These are phyloP conservation scores for Conchocele bisecta DNA, from an alignment of 2,888 invertebrate genomes.

Conservation along the genomic window DNA sequence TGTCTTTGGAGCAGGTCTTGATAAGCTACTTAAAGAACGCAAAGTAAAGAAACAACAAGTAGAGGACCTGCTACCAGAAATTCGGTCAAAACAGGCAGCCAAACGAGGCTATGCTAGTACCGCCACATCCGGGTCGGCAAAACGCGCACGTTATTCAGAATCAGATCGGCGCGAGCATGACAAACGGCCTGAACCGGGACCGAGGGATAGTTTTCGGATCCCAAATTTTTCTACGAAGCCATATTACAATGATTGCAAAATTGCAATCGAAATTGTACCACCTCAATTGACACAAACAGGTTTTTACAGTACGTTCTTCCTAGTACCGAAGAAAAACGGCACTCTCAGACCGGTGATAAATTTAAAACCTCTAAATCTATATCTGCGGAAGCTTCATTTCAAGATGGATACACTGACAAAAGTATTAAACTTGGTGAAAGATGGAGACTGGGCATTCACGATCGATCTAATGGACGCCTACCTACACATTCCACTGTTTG, in stretches of 20 bases:
- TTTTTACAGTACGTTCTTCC: slow-evolving; percentile 43
- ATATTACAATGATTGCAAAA: slow-evolving; percentile 31
- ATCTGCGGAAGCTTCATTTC: slow-evolving; percentile 36
- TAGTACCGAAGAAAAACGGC: slow-evolving; percentile 34
- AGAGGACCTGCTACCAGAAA: too few relatives aligned
- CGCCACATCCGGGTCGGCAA: too few relatives aligned
- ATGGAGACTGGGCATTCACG: slow-evolving; percentile 34
- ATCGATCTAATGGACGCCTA: slow-evolving; percentile 31
- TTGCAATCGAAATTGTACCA: slow-evolving; percentile 21
- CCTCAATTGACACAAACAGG: slow-evolving; percentile 12
- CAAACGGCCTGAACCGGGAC: too few relatives aligned
- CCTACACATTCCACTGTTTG: slow-evolving; percentile 28
- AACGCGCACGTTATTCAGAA: too few relatives aligned
- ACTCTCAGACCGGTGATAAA: slow-evolving; percentile 42
- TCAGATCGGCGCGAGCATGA: too few relatives aligned
- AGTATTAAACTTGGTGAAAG: slow-evolving; percentile 27
- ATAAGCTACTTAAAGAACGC: too few relatives aligned
- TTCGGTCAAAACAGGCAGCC: too few relatives aligned
- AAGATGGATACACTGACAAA: slow-evolving; percentile 41
- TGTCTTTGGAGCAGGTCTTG: too few relatives aligned
- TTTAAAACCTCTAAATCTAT: slow-evolving; percentile 41
- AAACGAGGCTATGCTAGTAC: too few relatives aligned
- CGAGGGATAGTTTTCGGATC: too few relatives aligned
- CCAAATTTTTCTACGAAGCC: slow-evolving; percentile 23
- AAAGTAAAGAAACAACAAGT: too few relatives aligned